phyloP scores from a whole-genome alignment of 2,888 invertebrate genomes.

The Teleiodes luculella region DNA sequence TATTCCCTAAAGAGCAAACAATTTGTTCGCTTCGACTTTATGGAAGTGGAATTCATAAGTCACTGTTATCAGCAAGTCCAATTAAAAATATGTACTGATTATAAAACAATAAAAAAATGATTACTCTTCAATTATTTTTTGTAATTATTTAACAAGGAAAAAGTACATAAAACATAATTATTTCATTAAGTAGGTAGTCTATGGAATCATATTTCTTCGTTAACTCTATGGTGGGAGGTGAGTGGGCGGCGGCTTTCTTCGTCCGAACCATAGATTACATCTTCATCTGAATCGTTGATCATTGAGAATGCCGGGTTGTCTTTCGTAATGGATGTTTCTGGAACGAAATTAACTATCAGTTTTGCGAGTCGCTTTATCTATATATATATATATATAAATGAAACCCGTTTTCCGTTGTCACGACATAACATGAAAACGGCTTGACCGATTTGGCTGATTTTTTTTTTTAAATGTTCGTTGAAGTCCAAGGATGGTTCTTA shows the following conservation, averaged over 20 bases:
- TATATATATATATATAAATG: too few species aligned
- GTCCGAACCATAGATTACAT: constrained; percentile 95
- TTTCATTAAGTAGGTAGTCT: too few species aligned
- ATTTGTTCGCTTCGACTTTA: too few species aligned
- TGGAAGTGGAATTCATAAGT: too few species aligned
- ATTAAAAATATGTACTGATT: not conserved
- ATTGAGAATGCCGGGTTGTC: constrained; percentile 99
- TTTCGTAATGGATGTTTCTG: constrained; percentile 94
- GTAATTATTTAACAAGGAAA: constrained; percentile 50
- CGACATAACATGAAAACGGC: too few species aligned
- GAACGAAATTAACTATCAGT: constrained; percentile 34
- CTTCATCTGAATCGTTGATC: constrained; percentile 99
- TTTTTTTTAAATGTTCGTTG: too few species aligned
- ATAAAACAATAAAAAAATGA: not conserved
- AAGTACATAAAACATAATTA: constrained; percentile 36
- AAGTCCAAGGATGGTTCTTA: too few species aligned
- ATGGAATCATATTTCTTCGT: constrained; percentile 67
- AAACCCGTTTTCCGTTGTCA: too few species aligned
- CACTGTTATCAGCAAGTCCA: too few species aligned
- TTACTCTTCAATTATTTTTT: constrained; percentile 19
- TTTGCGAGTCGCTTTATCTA: not conserved
- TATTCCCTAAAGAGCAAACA: too few species aligned
- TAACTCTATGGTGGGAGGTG: constrained; percentile 83
- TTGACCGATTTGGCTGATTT: too few species aligned
- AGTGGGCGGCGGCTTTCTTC: constrained; percentile 91